Percentiles rank a stretch among this genome's conserved stretches.
These are phyloP conservation scores for Amphimallon solstitiale DNA, from an alignment of 2,888 invertebrate genomes.

Conservation along the genomic window DNA sequence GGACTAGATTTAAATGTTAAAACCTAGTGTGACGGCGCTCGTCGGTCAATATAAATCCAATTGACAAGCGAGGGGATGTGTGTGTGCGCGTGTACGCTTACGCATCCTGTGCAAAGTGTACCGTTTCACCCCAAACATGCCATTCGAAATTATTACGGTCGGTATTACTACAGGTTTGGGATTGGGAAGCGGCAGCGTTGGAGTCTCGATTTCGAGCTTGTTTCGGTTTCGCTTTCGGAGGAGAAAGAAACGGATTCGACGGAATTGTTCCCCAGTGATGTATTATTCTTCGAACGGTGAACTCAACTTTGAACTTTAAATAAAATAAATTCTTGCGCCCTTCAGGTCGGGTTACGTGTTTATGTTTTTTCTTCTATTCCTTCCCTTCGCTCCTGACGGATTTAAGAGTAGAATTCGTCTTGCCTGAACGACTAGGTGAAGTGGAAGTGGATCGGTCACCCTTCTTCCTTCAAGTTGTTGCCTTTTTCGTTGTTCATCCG, in stretches of 20 bases:
- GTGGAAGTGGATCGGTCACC: too few species aligned
- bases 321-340: constrained; percentile 23
- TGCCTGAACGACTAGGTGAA: too few species aligned
- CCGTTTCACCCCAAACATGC: too few species aligned
- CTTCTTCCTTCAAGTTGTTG: too few species aligned
- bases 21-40: background rate
- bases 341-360: constrained; percentile 5
- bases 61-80: background rate
- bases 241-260: constrained; percentile 39
- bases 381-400: background rate
- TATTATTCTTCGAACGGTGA: constrained; percentile 39
- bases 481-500: too few species aligned
- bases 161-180: too few species aligned
- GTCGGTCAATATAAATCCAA: constrained; percentile 8
- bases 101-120: too few species aligned
- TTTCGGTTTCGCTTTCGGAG: constrained; percentile 17
- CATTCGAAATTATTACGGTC: too few species aligned
- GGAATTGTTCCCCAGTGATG: constrained; percentile 42
- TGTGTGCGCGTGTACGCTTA: too few species aligned
- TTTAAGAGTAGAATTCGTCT: background rate
- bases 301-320: constrained; percentile 7
- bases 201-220: too few species aligned
- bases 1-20: constrained; percentile 16
- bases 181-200: background rate
- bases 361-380: background rate